Evolutionary conservation across 2,797 vertebrate species (phyloP), one percentile per base, ranked within the genome.

Genomic region (Mallotus villosus): DNA sequence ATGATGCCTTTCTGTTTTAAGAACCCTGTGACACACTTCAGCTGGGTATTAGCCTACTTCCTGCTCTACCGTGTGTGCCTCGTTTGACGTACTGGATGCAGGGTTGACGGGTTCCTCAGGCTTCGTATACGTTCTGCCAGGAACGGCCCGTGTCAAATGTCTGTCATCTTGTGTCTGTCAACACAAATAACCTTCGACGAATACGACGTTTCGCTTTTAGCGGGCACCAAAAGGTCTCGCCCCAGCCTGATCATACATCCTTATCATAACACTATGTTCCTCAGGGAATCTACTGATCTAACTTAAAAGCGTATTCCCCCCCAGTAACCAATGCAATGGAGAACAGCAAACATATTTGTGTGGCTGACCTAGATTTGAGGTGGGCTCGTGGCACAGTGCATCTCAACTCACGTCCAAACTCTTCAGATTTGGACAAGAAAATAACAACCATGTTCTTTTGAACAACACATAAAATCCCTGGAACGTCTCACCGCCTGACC

Each of bases 1-100:
- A 89, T 85, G 79, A 82, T 81, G 83, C 68, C 70, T 84, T 72
- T 87, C 75, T 85, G 85, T 83, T 84, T 79, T 74, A 83, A 84
- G 73, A 84, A 77, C 74, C 77, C 79, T 75, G 25, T 74, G 81
- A 82, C 81, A 85, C 81, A 80, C 79, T 87, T 83, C 82, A 82
- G 74, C 78, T 68, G 68, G 14, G 62, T 46, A 68, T 81, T 81
- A 84, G 74, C 80, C 27, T 59, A 51, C 6, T 46, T 74, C 14
- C 32, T 25, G 46, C 51, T 70, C 17, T 67, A 49, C 49, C 14
- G 3, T 69, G 46, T 57, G 70, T 65, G 74, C 63, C 83, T 82
- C 72, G 77, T 34, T 21, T 46, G 41, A 46, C 41, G 41, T 14
- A 14, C 58, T 68, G 17, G 41, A 29, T 59, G 58, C 12, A 21